Percentiles rank a stretch among this genome's conserved stretches.
Conservation (phyloP, 2,888 invertebrate species). For the Drosophila stalkeri region DNA sequence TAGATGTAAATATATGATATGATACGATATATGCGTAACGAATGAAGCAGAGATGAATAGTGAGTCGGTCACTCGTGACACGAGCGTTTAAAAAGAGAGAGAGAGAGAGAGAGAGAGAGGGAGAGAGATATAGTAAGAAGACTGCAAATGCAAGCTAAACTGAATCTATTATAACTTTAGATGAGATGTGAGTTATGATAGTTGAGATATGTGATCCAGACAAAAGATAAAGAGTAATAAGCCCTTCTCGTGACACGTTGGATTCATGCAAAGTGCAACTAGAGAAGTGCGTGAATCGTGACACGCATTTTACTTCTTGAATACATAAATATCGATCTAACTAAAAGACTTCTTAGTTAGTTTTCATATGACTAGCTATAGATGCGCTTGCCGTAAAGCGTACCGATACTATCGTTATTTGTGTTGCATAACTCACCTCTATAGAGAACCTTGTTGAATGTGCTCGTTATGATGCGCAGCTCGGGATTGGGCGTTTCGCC, state of each 20-base stretch:
- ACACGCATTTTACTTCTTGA: too few relatives aligned
- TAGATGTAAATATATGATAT: too few relatives aligned
- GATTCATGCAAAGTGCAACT: neutral
- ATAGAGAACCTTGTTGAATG: constrained; percentile 93
- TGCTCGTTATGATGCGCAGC: constrained; percentile 93
- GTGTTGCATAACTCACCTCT: constrained; percentile 88
- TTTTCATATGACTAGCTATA: neutral
- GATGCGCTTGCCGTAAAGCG: neutral
- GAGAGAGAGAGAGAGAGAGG: too few relatives aligned
- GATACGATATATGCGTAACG: too few relatives aligned
- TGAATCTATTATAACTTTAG: too few relatives aligned
- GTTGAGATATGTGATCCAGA: neutral
- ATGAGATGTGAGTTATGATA: too few relatives aligned
- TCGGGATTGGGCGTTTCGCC: constrained; percentile 95
- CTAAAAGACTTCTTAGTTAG: neutral
- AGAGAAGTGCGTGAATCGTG: neutral
- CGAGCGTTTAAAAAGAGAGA: neutral
- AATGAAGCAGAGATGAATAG: too few relatives aligned
- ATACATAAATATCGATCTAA: too few relatives aligned
- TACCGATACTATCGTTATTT: constrained; percentile 6
- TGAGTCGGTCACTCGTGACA: neutral
- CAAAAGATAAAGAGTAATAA: neutral
- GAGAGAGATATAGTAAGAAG: neutral
- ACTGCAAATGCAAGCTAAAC: neutral
- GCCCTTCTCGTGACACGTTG: too few relatives aligned